Evolutionary conservation across 2,888 invertebrate genomes (phyloP), one percentile per base, ranked within the genome.

Genomic region (Trachelus stipa): DNA sequence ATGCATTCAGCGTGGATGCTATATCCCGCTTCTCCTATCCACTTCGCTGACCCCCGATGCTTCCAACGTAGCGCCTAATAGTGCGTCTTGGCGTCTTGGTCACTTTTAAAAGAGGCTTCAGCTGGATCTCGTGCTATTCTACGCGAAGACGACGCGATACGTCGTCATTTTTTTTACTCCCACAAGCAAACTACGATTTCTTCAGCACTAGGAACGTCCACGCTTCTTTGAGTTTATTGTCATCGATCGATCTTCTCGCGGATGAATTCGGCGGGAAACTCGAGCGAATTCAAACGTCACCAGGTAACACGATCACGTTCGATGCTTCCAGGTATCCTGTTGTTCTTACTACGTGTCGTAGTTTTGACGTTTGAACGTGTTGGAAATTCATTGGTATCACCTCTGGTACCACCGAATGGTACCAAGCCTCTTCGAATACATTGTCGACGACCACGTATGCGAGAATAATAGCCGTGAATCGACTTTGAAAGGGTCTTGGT

Each of bases 1-100:
- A 87, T 85, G 84, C 85, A 85, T 87, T 85, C 85, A 75, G 81
- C 40, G 40, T 85, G 81, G 68, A 78, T 79, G 69, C 79, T 31
- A 80, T 69, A 80, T 69, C 73, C 76, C 68, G 69, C 71, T 68
- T 73, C 30, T 34, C 40, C 12, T 33, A 33, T 71, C 30, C 71
- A 71, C 33, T n/a, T 71, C 30, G 71, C 12, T 11, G 1, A 71
- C 71, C 71, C 71, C 11, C 2, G 71, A 71, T 71, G 71, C 30
- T n/a, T n/a, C 15, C 33, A 15, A 71, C 40, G 40, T 15, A 40
- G 40, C 6, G 40, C 40, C 15, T 6, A 40, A 40, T 40, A 40
- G 15, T 15, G 40, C 4, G 15, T 40, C 40, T 1, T 40, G 40
- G 40, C 12, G 15, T 40, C 40, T 1, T 40, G 40, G 40, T 4